phyloP scores from a whole-genome alignment of 37 sponge, comb jelly and placozoan genomes.

The Haliclona indistincta region DNA sequence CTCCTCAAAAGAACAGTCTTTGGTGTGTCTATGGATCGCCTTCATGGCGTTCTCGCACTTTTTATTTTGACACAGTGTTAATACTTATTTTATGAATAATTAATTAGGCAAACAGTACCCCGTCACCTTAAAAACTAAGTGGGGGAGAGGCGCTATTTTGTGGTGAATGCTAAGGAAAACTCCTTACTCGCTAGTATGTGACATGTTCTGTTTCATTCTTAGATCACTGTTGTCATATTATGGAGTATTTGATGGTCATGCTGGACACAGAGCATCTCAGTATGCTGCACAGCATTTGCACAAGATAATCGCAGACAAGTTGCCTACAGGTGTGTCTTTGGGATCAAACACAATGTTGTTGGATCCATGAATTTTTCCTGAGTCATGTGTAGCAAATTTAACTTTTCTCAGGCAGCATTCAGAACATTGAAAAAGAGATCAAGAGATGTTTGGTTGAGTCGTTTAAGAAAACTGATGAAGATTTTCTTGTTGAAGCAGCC shows the following conservation, averaged over 20 bases:
- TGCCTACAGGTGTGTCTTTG: constrained; percentile 70
- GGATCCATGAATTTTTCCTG: constrained; percentile 18
- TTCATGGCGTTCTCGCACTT: no score
- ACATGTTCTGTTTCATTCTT: neutral
- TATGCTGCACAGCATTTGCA: constrained; percentile 80
- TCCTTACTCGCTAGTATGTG: neutral
- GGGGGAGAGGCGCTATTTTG: neutral
- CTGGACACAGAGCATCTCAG: constrained; percentile 70
- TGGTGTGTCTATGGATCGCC: no score
- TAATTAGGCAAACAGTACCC: no score
- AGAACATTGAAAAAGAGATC: constrained; percentile 71
- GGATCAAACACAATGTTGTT: neutral
- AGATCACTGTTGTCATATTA: constrained; percentile 60
- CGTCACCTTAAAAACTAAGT: neutral
- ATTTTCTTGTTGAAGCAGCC: constrained; percentile 72
- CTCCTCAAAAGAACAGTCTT: no score
- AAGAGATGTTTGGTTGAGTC: constrained; percentile 77
- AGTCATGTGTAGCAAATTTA: neutral
- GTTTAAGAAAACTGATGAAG: constrained; percentile 80
- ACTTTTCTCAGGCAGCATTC: constrained; percentile 37
- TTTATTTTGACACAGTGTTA: no score
- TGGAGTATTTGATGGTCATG: constrained; percentile 92
- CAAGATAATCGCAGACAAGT: constrained; percentile 37
- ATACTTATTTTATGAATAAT: no score
- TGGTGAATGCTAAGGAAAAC: no score